Evolutionary conservation across 2,797 vertebrate species (phyloP).

Genomic region (Notoglanidium macrostoma): DNA sequence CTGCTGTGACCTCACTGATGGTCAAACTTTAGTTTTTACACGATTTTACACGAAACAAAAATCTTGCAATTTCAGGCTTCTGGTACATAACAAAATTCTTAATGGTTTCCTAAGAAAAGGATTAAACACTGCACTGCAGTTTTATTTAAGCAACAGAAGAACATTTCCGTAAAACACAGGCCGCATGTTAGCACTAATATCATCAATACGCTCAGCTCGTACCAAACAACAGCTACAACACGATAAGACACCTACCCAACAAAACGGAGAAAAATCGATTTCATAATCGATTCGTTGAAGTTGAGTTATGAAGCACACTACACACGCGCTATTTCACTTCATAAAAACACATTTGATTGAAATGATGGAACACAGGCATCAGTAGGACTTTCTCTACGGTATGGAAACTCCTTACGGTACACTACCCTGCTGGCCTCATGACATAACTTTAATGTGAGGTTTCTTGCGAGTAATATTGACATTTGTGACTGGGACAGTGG

Average conservation of each 20-base stretch:
- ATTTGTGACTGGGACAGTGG: too few species aligned
- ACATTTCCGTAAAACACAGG: not conserved
- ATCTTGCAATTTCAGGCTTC: not conserved
- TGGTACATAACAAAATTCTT: not conserved
- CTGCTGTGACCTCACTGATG: not conserved
- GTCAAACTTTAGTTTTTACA: not conserved
- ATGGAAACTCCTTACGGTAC: too few species aligned
- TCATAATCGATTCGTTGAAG: too few species aligned
- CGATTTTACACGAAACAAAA: not conserved
- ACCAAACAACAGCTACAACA: not conserved
- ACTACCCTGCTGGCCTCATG: too few species aligned
- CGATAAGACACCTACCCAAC: not conserved
- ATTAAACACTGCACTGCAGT: not conserved
- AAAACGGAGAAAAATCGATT: too few species aligned
- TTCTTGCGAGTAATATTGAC: too few species aligned
- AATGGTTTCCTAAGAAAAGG: not conserved
- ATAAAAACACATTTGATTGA: too few species aligned
- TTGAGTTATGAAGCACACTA: too few species aligned
- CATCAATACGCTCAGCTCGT: not conserved
- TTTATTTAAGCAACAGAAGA: not conserved
- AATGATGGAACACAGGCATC: too few species aligned
- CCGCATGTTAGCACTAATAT: not conserved
- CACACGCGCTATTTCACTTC: too few species aligned
- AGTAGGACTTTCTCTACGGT: too few species aligned
- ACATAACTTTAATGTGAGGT: too few species aligned